These are phyloP conservation scores for Cottus gobio DNA, from an alignment of 2,113 vertebrate genomes.

Conservation along the genomic window DNA sequence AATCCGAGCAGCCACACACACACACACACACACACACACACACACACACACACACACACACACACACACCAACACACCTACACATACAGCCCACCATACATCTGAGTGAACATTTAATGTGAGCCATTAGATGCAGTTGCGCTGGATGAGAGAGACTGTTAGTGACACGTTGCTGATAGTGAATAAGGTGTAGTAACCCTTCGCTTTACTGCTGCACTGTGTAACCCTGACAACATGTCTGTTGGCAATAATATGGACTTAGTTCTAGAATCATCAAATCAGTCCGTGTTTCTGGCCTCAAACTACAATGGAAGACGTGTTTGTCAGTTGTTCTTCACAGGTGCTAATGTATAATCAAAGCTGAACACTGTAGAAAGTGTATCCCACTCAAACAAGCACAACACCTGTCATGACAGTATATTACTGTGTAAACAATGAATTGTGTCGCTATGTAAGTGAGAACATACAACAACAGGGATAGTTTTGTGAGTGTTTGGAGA, in stretches of 20 bases:
- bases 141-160: not conserved
- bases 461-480: too few relatives aligned
- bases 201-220: constrained; percentile 13
- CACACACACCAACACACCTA: constrained; percentile 21
- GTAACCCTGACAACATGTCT: constrained; percentile 3
- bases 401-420: too few relatives aligned
- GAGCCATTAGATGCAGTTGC: constrained; percentile 30
- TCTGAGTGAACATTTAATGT: constrained; percentile 23
- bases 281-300: not conserved
- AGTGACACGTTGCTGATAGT: constrained; percentile 4
- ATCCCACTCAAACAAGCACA: too few relatives aligned
- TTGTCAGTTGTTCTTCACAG: not conserved
- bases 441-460: too few relatives aligned
- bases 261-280: not conserved
- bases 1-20: constrained; percentile 12
- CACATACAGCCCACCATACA: not conserved
- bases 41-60: constrained; percentile 11
- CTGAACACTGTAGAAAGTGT: not conserved
- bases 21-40: constrained; percentile 19
- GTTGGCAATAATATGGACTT: not conserved
- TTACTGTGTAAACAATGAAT: too few relatives aligned
- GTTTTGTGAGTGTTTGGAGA: not conserved
- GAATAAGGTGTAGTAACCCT: not conserved
- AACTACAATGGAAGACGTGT: not conserved
- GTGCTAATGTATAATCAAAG: not conserved